phyloP scores from a whole-genome alignment of 2,113 vertebrate genomes.

The Xiphophorus couchianus region DNA sequence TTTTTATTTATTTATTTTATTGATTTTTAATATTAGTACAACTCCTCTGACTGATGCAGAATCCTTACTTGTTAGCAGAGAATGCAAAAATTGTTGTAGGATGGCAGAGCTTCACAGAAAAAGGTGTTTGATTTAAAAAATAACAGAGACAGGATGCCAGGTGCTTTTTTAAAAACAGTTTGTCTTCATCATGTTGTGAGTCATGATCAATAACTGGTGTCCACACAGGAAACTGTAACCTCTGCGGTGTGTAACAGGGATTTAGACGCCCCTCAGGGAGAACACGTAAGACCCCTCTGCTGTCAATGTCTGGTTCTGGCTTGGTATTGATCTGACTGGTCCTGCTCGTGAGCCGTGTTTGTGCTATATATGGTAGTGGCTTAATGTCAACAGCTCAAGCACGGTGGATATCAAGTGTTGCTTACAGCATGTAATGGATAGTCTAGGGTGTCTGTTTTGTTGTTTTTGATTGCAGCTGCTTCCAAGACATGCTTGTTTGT shows the following conservation, averaged over 20 bases:
- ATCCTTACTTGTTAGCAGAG: no score
- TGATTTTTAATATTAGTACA: no score
- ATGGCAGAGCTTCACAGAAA: no score
- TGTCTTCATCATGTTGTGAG: constrained; percentile 3
- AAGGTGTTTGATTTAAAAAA: no score
- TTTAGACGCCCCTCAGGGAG: constrained; percentile 61
- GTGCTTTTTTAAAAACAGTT: neutral
- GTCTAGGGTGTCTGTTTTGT: neutral
- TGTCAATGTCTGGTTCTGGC: constrained; percentile 27
- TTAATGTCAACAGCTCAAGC: constrained; percentile 8
- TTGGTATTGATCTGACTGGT: constrained; percentile 3
- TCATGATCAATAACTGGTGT: constrained; percentile 58
- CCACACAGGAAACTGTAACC: constrained; percentile 70
- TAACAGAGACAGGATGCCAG: neutral
- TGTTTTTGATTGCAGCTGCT: constrained; percentile 2
- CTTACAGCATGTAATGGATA: neutral
- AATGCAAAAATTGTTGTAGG: no score
- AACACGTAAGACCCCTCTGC: constrained; percentile 75
- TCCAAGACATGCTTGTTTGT: constrained; percentile 29
- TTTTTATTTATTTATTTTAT: no score
- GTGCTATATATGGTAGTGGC: constrained; percentile 13
- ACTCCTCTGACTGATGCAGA: no score
- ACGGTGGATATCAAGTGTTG: neutral
- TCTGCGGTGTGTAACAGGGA: constrained; percentile 51
- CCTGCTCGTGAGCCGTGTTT: neutral